Conservation (phyloP, 2,888 invertebrate genomes). For the Blomia tropicalis region DNA sequence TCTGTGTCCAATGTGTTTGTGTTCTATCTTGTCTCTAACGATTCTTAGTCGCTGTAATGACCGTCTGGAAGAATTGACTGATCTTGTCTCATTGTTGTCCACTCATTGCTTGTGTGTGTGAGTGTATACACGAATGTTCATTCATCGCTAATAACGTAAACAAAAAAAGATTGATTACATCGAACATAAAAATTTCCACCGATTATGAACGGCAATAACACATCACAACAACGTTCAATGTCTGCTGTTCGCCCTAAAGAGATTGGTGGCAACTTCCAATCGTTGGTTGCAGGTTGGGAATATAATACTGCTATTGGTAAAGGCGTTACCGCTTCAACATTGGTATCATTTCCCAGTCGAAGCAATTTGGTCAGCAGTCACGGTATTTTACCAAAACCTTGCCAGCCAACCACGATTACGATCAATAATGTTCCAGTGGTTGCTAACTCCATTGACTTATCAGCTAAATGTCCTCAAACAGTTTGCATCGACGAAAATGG, state of each 20-base stretch:
- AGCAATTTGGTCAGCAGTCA: neutral
- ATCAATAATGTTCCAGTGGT: neutral
- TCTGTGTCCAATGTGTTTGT: no score
- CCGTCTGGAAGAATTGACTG: no score
- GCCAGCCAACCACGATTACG: neutral
- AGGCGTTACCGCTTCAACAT: neutral
- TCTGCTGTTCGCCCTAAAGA: slow-evolving; percentile 1
- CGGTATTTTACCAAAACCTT: neutral
- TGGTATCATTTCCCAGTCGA: slow-evolving; percentile 2
- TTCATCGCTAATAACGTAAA: no score
- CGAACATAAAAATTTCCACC: no score
- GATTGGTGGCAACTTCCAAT: slow-evolving; percentile 16
- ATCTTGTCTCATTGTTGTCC: no score
- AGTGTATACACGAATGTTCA: no score
- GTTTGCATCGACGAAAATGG: neutral
- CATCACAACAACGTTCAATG: no score
- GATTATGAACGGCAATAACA: no score
- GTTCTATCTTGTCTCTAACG: no score
- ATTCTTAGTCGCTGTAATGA: no score
- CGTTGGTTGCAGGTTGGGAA: slow-evolving; percentile 23
- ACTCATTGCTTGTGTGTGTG: no score
- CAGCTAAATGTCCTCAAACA: neutral
- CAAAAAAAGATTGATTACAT: no score
- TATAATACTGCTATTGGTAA: slow-evolving; percentile 3
- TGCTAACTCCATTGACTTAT: neutral